phyloP scores from a whole-genome alignment of 2,888 invertebrate species.

The Seira sanloemensis region DNA sequence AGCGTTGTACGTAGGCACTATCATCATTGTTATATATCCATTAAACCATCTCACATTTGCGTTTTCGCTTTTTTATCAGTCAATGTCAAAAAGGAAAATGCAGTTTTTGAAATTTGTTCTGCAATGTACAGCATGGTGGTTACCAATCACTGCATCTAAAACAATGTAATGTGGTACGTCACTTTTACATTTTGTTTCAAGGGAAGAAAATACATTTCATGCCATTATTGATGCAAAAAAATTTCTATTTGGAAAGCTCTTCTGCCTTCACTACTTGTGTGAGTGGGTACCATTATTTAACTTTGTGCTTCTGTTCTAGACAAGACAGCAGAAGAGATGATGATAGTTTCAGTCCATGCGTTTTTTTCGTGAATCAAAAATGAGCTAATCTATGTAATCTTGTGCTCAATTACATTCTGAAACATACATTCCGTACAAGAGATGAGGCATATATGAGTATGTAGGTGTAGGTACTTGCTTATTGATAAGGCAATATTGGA shows the following conservation, averaged over 20 bases:
- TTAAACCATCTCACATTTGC: neutral
- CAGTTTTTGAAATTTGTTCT: constrained; percentile 3
- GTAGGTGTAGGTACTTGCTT: constrained; percentile 12
- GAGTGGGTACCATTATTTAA: neutral
- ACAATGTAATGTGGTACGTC: neutral
- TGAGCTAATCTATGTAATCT: constrained; percentile 7
- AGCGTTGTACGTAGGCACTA: neutral
- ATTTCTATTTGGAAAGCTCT: neutral
- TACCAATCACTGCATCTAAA: neutral
- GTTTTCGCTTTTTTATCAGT: constrained; percentile 19
- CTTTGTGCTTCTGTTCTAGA: neutral
- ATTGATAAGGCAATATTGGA: neutral
- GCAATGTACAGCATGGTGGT: neutral
- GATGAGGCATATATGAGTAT: neutral
- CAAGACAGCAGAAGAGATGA: neutral
- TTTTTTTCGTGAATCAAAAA: constrained; percentile 2
- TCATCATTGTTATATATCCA: neutral
- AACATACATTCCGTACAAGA: constrained; percentile 3
- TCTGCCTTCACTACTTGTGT: neutral
- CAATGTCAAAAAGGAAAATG: constrained; percentile 5
- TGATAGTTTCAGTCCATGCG: neutral
- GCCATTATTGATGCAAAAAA: neutral
- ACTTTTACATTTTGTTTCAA: neutral
- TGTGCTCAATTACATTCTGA: neutral
- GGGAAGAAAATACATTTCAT: neutral